These are phyloP conservation scores for human DNA, from an alignment of 2,113 vertebrate genomes.

Conservation along the genomic window GRCh38 chr2:211575501-211576000, in stretches of 20 bases:
- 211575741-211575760: neutral
- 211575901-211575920: conserved; percentile 63
- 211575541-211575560: conserved; percentile 10
- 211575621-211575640: conserved; percentile 4
- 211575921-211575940: conserved; percentile 54
- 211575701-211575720: neutral
- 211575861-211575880: neutral
- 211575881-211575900: neutral
- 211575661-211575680: conserved; percentile 38
- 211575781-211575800: conserved; percentile 18
- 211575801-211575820: conserved; percentile 50
- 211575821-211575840: conserved; percentile 4
- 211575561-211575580: neutral
- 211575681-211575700: conserved; percentile 12
- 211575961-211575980: conserved; percentile 57
- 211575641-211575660: conserved; percentile 45
- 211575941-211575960: conserved; percentile 64
- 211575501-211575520: neutral
- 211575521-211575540: conserved; percentile 22
- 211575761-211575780: neutral
- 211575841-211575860: conserved; percentile 7
- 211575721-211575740: conserved; percentile 23
- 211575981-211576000: conserved; percentile 58
- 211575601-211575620: conserved; percentile 17
- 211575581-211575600: neutral